Evolutionary conservation across 2,888 invertebrate genomes (phyloP).

Genomic region (Encarsia formosa): DNA sequence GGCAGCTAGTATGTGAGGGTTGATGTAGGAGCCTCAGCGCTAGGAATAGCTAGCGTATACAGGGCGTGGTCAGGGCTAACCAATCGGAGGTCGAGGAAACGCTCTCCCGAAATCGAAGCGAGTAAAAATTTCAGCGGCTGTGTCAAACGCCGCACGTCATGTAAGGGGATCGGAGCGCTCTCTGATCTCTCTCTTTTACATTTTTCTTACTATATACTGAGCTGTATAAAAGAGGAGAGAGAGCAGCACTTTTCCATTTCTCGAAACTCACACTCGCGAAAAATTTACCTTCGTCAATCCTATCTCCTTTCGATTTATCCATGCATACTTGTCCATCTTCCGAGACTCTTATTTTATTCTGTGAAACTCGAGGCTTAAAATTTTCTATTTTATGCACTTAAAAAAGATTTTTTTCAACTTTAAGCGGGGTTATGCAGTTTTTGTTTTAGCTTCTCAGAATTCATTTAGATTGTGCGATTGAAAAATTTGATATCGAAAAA

Average conservation of each 20-base stretch:
- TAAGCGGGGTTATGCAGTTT: too few relatives aligned
- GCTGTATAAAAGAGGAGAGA: too few relatives aligned
- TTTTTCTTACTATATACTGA: slow-evolving; percentile 33
- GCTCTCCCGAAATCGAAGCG: slow-evolving; percentile 44
- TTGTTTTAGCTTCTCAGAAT: too few relatives aligned
- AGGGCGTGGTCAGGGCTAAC: slow-evolving; percentile 48
- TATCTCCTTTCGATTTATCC: slow-evolving; percentile 17
- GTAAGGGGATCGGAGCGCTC: slow-evolving; percentile 42
- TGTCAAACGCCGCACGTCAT: slow-evolving; percentile 41
- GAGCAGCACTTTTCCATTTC: too few relatives aligned
- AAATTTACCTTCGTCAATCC: slow-evolving; percentile 28
- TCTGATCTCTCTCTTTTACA: slow-evolving; percentile 42
- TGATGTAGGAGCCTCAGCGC: neutral
- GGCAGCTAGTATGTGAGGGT: neutral
- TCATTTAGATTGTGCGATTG: too few relatives aligned
- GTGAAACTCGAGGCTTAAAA: too few relatives aligned
- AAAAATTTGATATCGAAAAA: too few relatives aligned
- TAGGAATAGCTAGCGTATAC: slow-evolving; percentile 29
- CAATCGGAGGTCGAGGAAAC: slow-evolving; percentile 42
- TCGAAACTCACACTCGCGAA: neutral
- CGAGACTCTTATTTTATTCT: too few relatives aligned
- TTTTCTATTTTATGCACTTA: too few relatives aligned
- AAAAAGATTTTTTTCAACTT: too few relatives aligned
- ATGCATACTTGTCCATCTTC: neutral
- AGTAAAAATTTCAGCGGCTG: slow-evolving; percentile 47